Conservation (phyloP, 2,113 vertebrate genomes). For the Tangachromis dhanisi region DNA sequence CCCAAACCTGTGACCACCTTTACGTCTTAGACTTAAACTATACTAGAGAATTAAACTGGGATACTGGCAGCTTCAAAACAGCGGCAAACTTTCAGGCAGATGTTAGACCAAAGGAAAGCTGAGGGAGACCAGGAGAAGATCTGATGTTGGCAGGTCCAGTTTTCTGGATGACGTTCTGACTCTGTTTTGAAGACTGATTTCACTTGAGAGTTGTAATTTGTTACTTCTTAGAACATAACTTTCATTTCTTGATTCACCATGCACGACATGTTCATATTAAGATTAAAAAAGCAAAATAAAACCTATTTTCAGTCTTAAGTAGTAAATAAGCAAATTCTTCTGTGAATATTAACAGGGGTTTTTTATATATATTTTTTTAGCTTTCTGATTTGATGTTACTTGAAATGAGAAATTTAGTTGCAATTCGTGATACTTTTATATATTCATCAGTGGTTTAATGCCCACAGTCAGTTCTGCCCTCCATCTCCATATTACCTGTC, state of each 20-base stretch:
- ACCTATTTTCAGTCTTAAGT: not conserved
- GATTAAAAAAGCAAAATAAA: not conserved
- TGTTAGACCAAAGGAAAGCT: not conserved
- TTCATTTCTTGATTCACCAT: not conserved
- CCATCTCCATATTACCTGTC: not conserved
- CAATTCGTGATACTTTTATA: not conserved
- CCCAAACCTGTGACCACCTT: not conserved
- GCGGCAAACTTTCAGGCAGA: not conserved
- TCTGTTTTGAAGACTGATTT: not conserved
- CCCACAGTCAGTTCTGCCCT: not conserved
- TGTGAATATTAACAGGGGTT: fast-evolving
- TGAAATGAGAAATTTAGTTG: not conserved
- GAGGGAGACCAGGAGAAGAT: not conserved
- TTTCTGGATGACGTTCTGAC: not conserved
- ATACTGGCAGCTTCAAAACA: not conserved
- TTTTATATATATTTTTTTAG: not conserved
- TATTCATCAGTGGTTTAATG: not conserved
- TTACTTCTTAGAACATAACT: not conserved
- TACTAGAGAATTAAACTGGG: not conserved
- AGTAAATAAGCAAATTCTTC: not conserved
- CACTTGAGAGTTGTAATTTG: not conserved
- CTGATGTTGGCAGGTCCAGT: not conserved
- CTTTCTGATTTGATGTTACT: not conserved
- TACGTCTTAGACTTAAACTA: not conserved
- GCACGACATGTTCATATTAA: not conserved